phyloP scores from a whole-genome alignment of 2,797 vertebrate species.

The Anguilla marmorata region DNA sequence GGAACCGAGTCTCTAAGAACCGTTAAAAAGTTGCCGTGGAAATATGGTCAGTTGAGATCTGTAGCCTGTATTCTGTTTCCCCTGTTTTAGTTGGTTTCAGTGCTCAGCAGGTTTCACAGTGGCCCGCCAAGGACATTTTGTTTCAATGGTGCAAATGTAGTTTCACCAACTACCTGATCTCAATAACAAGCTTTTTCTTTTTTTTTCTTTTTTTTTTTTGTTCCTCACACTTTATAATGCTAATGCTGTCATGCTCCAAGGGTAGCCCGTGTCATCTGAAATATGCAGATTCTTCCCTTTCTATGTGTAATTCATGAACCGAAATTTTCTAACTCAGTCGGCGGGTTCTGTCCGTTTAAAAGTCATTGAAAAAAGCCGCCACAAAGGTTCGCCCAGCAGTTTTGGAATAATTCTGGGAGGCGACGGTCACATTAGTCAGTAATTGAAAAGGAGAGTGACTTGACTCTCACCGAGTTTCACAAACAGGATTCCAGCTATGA shows the following conservation, averaged over 20 bases:
- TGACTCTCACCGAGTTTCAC: background rate
- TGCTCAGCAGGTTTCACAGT: background rate
- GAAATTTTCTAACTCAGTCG: constrained; percentile 39
- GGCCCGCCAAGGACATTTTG: background rate
- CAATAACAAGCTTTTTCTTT: constrained; percentile 46
- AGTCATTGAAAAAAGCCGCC: background rate
- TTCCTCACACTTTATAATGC: constrained; percentile 50
- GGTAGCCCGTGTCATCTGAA: constrained; percentile 41
- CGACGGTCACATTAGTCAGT: background rate
- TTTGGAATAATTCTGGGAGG: background rate
- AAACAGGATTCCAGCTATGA: too few species aligned
- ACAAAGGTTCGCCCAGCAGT: background rate
- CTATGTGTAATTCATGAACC: constrained; percentile 48
- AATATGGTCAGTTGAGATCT: background rate
- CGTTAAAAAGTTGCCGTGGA: background rate
- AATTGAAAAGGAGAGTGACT: background rate
- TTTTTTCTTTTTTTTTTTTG: constrained; percentile 26
- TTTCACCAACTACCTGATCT: constrained; percentile 39
- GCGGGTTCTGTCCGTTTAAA: constrained; percentile 2
- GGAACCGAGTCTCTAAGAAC: too few species aligned
- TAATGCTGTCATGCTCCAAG: constrained; percentile 48
- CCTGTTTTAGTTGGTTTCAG: background rate
- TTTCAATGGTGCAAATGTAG: constrained; percentile 13
- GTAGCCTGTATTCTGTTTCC: background rate
- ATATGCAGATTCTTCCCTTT: constrained; percentile 37